phyloP scores from a whole-genome alignment of 1,140 invertebrate genomes.

The Forficula auricularia region DNA sequence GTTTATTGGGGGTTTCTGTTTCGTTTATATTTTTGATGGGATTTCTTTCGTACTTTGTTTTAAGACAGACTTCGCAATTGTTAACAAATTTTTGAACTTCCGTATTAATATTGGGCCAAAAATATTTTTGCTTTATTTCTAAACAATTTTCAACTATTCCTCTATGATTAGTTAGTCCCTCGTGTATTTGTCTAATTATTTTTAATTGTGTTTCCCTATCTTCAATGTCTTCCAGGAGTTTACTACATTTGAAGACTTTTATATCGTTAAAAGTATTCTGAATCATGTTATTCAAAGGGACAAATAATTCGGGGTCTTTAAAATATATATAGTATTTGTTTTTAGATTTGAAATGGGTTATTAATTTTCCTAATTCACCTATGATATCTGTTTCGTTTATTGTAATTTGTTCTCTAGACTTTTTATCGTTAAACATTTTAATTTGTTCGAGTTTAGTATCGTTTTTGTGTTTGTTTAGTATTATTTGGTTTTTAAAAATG shows the following conservation, averaged over 20 bases:
- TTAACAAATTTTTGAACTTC: conserved; percentile 9
- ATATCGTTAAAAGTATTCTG: background rate
- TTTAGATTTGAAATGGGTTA: no score
- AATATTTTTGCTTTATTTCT: conserved; percentile 6
- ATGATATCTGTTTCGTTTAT: no score
- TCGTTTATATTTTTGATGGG: no score
- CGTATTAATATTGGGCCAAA: conserved; percentile 9
- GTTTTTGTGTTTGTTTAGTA: background rate
- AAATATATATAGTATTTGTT: background rate
- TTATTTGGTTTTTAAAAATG: no score
- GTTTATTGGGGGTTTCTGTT: no score
- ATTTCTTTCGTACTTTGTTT: conserved; percentile 10
- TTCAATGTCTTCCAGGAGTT: background rate
- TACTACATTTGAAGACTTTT: background rate
- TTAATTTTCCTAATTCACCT: no score
- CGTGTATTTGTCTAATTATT: conserved; percentile 13
- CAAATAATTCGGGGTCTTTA: background rate
- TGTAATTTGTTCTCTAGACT: no score
- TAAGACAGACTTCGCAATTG: conserved; percentile 9
- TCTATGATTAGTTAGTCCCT: conserved; percentile 9
- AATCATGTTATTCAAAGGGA: background rate
- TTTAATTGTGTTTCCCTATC: background rate
- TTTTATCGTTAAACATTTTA: background rate
- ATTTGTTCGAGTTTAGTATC: background rate
- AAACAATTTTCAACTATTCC: conserved; percentile 9